These are phyloP conservation scores for Sardinella longiceps DNA, from an alignment of 2,797 vertebrate genomes.

Conservation along the genomic window DNA sequence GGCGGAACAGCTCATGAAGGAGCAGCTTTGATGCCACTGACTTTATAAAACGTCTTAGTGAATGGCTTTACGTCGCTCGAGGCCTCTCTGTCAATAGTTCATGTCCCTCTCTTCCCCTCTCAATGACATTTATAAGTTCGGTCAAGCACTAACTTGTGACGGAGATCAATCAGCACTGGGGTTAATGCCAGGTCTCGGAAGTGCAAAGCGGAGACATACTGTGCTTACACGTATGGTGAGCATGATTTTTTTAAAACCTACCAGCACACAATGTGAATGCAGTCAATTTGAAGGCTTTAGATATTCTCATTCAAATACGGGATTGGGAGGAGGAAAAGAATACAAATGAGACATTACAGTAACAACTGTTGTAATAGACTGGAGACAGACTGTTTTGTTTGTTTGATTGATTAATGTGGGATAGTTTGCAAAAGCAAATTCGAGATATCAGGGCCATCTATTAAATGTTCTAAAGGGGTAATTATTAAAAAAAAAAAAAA, in stretches of 20 bases:
- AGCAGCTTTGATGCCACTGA: background rate
- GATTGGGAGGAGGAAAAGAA: background rate
- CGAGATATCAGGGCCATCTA: background rate
- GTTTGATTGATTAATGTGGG: background rate
- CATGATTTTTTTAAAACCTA: background rate
- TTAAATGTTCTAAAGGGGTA: background rate
- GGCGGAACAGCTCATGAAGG: background rate
- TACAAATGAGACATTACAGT: background rate
- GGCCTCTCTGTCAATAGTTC: conserved; percentile 37
- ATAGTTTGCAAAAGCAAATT: background rate
- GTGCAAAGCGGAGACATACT: conserved; percentile 4
- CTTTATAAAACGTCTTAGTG: conserved; percentile 43
- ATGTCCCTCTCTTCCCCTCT: conserved; percentile 38
- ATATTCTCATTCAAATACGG: background rate
- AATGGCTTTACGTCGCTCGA: conserved; percentile 43
- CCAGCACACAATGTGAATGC: background rate
- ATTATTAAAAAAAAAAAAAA: too few species aligned
- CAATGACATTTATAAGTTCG: conserved; percentile 49
- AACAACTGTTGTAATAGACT: background rate
- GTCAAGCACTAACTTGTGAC: conserved; percentile 43
- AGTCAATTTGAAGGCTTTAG: background rate
- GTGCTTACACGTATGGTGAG: background rate
- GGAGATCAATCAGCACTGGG: conserved; percentile 48
- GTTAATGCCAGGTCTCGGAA: conserved; percentile 49
- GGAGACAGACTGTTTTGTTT: background rate